phyloP scores from a whole-genome alignment of 2,797 vertebrate species.

The Tamandua tetradactyla region DNA sequence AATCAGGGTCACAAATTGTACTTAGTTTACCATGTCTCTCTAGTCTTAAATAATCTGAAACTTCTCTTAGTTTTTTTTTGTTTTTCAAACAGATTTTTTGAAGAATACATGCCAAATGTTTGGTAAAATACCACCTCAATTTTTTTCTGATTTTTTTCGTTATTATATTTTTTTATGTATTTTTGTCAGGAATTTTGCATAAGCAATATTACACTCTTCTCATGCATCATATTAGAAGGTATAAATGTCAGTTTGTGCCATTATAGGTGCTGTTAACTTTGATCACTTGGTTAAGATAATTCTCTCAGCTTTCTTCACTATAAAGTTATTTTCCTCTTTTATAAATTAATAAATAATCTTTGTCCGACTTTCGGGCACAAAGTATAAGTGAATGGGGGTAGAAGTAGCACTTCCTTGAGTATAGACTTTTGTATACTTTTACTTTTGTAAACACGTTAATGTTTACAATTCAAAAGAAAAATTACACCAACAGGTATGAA shows the following conservation, averaged over 20 bases:
- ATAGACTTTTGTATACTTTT: neutral
- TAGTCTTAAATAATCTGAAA: neutral
- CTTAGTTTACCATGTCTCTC: neutral
- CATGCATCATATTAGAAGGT: neutral
- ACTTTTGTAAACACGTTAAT: neutral
- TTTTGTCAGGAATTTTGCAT: neutral
- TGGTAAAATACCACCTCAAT: neutral
- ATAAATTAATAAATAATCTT: neutral
- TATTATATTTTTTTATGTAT: neutral
- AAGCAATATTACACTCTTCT: neutral
- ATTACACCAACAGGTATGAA: neutral
- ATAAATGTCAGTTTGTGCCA: neutral
- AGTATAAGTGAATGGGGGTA: neutral
- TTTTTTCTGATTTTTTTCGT: neutral
- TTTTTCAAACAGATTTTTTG: neutral
- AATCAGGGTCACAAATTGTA: neutral
- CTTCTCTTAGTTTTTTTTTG: neutral
- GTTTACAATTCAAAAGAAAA: neutral
- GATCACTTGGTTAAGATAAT: neutral
- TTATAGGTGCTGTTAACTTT: neutral
- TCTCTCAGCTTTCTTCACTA: neutral
- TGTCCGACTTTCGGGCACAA: neutral
- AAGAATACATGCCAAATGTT: neutral
- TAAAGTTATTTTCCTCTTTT: neutral
- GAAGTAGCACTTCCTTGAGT: neutral